These are phyloP conservation scores for Drosophila monieri DNA, from an alignment of 2,888 invertebrate species.

Conservation along the genomic window DNA sequence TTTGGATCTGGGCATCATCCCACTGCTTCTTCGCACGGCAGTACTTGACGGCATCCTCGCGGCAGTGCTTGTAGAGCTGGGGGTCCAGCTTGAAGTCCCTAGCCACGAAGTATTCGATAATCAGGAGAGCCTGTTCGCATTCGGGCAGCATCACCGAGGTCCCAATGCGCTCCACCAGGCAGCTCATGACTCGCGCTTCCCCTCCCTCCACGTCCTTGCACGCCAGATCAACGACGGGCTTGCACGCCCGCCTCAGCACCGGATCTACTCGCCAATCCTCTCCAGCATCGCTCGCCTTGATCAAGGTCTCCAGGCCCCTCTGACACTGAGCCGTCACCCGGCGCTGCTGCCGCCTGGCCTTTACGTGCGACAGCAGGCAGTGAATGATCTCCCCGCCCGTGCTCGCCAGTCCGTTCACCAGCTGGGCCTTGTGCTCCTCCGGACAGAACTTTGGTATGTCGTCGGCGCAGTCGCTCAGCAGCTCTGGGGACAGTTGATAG, in stretches of 20 bases:
- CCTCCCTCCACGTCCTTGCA: slow-evolving; percentile 90
- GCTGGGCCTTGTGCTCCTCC: slow-evolving; percentile 86
- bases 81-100: slow-evolving; percentile 97
- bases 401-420: slow-evolving; percentile 62
- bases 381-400: slow-evolving; percentile 95
- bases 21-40: slow-evolving; percentile 92
- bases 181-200: slow-evolving; percentile 94
- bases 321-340: slow-evolving; percentile 89
- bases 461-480: slow-evolving; percentile 92
- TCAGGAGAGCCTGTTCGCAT: slow-evolving; percentile 95
- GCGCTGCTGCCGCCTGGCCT: slow-evolving; percentile 86
- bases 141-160: slow-evolving; percentile 91
- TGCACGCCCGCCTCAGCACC: slow-evolving; percentile 93
- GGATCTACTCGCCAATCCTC: slow-evolving; percentile 98
- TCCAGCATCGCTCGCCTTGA: slow-evolving; percentile 95
- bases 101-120: slow-evolving; percentile 98
- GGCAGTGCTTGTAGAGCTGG: slow-evolving; percentile 93
- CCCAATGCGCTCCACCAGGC: slow-evolving; percentile 96
- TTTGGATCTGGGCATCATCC: slow-evolving; percentile 87
- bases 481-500: slow-evolving; percentile 95
- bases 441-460: slow-evolving; percentile 92
- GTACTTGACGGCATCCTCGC: slow-evolving; percentile 91
- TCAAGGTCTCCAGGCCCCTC: slow-evolving; percentile 90
- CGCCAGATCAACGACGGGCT: slow-evolving; percentile 91
- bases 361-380: slow-evolving; percentile 96